Conservation (phyloP, 1,140 invertebrate species). For the Bactericera cockerelli region DNA sequence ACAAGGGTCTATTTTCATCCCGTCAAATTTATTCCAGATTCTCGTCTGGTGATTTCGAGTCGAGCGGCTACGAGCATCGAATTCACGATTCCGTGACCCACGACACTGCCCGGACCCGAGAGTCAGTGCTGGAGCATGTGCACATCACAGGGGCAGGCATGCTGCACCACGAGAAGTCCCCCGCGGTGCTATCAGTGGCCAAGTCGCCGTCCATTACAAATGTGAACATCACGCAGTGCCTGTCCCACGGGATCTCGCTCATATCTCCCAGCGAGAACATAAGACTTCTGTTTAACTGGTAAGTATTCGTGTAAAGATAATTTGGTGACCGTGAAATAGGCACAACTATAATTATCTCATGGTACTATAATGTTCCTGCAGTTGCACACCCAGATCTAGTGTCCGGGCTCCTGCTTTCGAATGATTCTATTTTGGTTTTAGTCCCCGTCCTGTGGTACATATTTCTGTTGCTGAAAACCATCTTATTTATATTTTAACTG, state of each 20-base stretch:
- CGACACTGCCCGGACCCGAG: constrained; percentile 42
- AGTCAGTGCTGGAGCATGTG: constrained; percentile 66
- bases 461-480: no score
- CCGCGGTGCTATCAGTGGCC: constrained; percentile 76
- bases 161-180: constrained; percentile 85
- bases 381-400: no score
- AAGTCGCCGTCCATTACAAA: constrained; percentile 67
- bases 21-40: no score
- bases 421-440: no score
- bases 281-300: constrained; percentile 32
- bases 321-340: no score
- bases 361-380: no score
- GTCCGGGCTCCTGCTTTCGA: no score
- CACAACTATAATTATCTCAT: no score
- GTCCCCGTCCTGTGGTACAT: no score
- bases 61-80: constrained; percentile 60
- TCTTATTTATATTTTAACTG: no score
- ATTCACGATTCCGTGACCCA: constrained; percentile 67
- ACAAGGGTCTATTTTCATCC: no score
- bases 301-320: constrained; percentile 21
- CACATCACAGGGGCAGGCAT: constrained; percentile 90
- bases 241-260: constrained; percentile 82
- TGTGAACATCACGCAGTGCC: constrained; percentile 68
- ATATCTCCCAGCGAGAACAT: constrained; percentile 64
- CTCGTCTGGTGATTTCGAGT: constrained; percentile 75